Percentiles rank a stretch among this genome's conserved stretches.
Conservation (phyloP, 2,888 invertebrate species). For the Tenthredo amoena region DNA sequence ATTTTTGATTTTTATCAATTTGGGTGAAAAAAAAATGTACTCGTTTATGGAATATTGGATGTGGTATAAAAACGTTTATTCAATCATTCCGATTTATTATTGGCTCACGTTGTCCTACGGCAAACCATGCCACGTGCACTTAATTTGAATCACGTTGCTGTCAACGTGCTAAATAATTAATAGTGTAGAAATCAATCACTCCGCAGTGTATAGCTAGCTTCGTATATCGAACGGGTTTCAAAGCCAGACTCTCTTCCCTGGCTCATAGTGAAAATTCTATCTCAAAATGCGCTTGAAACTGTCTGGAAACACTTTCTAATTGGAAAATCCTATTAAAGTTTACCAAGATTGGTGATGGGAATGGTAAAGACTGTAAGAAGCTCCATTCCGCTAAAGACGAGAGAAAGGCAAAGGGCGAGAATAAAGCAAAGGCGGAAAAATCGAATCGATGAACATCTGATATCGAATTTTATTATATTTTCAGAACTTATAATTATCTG, state of each 20-base stretch:
- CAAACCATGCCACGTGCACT: neutral
- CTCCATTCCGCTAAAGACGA: neutral
- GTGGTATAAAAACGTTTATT: neutral
- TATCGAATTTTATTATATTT: neutral
- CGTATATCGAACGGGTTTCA: neutral
- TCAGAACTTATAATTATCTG: neutral
- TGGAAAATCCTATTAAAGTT: constrained; percentile 41
- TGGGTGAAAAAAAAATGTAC: neutral
- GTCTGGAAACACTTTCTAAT: constrained; percentile 42
- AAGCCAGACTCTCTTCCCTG: neutral
- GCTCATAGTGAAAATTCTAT: constrained; percentile 1
- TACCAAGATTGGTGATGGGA: constrained; percentile 36
- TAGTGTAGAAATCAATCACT: constrained; percentile 36
- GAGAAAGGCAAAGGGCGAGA: neutral
- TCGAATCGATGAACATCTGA: neutral
- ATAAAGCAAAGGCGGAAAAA: neutral
- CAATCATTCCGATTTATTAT: neutral
- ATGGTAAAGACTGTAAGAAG: constrained; percentile 19
- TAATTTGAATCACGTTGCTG: constrained; percentile 22
- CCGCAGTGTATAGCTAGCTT: neutral
- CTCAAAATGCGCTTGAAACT: constrained; percentile 1
- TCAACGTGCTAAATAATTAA: constrained; percentile 42
- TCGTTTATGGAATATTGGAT: neutral
- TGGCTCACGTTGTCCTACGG: neutral
- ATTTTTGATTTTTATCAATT: neutral